Evolutionary conservation across 2,113 vertebrate species (phyloP).

Genomic region (Oxygymnocypris stewartii): DNA sequence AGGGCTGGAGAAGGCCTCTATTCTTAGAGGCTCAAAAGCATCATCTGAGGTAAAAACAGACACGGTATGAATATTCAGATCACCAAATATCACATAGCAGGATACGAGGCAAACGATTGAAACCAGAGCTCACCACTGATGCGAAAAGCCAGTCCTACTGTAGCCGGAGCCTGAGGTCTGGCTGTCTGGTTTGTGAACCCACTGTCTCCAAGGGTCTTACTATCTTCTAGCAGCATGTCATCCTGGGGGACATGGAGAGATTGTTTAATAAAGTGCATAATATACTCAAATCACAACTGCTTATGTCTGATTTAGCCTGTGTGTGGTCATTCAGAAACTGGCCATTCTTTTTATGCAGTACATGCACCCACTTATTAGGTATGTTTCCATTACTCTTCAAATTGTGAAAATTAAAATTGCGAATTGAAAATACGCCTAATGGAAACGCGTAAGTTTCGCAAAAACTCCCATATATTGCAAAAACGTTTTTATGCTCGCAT

Average conservation of each 20-base stretch:
- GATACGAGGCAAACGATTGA: neutral
- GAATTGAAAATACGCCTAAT: too few species aligned
- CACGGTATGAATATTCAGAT: conserved; percentile 6
- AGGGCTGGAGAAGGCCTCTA: conserved; percentile 89
- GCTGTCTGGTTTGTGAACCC: conserved; percentile 83
- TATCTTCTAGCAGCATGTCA: conserved; percentile 80
- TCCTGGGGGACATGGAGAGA: conserved; percentile 64
- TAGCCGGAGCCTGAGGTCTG: conserved; percentile 80
- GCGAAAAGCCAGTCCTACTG: conserved; percentile 77
- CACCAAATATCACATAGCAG: neutral
- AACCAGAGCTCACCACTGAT: conserved; percentile 49
- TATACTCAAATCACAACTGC: neutral
- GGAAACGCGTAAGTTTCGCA: too few species aligned
- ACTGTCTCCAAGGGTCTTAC: conserved; percentile 78
- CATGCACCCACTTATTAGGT: neutral
- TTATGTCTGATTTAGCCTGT: too few species aligned
- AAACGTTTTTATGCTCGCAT: too few species aligned
- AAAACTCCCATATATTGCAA: too few species aligned
- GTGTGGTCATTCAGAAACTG: neutral
- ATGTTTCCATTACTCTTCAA: too few species aligned
- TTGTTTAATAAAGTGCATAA: neutral
- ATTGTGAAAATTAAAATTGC: too few species aligned
- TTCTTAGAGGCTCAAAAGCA: conserved; percentile 83
- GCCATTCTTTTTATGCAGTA: neutral
- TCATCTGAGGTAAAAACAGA: conserved; percentile 75